A percentile compares a stretch with the other conserved stretches of the same genome.
Evolutionary conservation across 2,888 invertebrate genomes (phyloP).

Genomic region (Mesochorus sp.): DNA sequence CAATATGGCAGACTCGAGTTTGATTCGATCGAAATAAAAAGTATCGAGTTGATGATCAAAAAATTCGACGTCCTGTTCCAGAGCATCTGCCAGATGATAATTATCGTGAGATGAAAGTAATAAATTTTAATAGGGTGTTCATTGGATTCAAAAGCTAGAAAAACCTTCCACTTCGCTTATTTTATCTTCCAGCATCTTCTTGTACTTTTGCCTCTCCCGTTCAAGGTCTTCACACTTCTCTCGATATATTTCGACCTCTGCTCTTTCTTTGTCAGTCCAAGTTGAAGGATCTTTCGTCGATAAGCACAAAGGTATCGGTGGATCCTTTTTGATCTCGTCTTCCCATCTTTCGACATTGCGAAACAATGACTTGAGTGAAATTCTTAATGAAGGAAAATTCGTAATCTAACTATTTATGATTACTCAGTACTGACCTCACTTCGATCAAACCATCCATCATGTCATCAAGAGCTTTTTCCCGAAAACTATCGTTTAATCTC

Average conservation of each 20-base stretch:
- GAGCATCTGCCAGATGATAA: slow-evolving; percentile 76
- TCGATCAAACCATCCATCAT: slow-evolving; percentile 96
- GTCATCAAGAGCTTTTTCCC: slow-evolving; percentile 86
- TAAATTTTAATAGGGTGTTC: slow-evolving; percentile 3
- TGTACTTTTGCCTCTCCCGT: slow-evolving; percentile 89
- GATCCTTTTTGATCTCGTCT: slow-evolving; percentile 93
- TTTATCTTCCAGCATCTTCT: slow-evolving; percentile 88
- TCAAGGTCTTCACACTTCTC: slow-evolving; percentile 86
- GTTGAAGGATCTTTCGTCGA: slow-evolving; percentile 86
- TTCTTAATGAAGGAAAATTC: no score
- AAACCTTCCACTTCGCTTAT: slow-evolving; percentile 85
- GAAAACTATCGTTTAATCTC: slow-evolving; percentile 83
- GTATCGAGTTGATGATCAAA: slow-evolving; percentile 85
- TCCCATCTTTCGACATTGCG: slow-evolving; percentile 87
- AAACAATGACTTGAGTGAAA: no score
- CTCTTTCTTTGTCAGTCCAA: slow-evolving; percentile 89
- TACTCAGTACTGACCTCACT: slow-evolving; percentile 81
- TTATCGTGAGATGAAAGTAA: no score
- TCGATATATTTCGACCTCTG: slow-evolving; percentile 87
- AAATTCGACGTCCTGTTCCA: slow-evolving; percentile 84
- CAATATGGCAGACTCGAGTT: slow-evolving; percentile 87
- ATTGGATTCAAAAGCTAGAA: no score
- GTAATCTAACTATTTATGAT: slow-evolving; percentile 84
- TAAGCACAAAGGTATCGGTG: slow-evolving; percentile 88
- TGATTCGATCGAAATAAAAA: slow-evolving; percentile 84